A percentile compares a stretch with the other conserved stretches of the same genome.
Evolutionary conservation across 2,888 invertebrate species (phyloP).

Genomic region (Corythucha ciliata): DNA sequence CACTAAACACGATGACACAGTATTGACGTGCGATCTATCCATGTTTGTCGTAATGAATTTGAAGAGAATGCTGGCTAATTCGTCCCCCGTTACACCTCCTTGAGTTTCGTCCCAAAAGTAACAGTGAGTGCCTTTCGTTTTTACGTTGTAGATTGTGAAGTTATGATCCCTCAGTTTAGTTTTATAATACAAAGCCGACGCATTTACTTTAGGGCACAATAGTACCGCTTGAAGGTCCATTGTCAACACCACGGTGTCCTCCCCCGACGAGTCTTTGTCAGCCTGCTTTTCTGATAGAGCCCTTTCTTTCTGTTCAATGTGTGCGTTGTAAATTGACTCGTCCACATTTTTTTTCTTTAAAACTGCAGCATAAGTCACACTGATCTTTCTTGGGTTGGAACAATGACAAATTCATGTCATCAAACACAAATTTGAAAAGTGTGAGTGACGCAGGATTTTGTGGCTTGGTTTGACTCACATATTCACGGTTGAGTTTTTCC

Average conservation of each 20-base stretch:
- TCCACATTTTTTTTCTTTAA: conserved; percentile 14
- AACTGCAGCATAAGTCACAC: conserved; percentile 20
- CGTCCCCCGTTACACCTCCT: conserved; percentile 1
- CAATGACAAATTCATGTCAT: conserved; percentile 5
- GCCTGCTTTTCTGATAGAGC: conserved; percentile 9
- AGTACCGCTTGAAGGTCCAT: background rate
- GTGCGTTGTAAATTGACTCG: conserved; percentile 4
- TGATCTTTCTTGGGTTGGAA: conserved; percentile 19
- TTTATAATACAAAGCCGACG: conserved; percentile 9
- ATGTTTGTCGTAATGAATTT: background rate
- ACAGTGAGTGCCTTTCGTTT: background rate
- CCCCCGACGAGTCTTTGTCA: conserved; percentile 13
- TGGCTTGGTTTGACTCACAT: too few species aligned
- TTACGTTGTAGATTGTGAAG: conserved; percentile 6
- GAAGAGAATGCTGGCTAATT: background rate
- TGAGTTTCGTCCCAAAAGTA: background rate
- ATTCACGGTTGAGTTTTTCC: too few species aligned
- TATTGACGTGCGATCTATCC: background rate
- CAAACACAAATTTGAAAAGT: too few species aligned
- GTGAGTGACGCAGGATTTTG: too few species aligned
- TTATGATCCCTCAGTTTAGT: background rate
- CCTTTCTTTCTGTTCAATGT: background rate
- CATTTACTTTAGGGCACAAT: background rate
- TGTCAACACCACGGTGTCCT: too few species aligned
- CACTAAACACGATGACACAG: background rate